Evolutionary conservation across 2,888 invertebrate genomes (phyloP), one percentile per base, ranked within the genome.

Genomic region (Siphlonurus alternatus): DNA sequence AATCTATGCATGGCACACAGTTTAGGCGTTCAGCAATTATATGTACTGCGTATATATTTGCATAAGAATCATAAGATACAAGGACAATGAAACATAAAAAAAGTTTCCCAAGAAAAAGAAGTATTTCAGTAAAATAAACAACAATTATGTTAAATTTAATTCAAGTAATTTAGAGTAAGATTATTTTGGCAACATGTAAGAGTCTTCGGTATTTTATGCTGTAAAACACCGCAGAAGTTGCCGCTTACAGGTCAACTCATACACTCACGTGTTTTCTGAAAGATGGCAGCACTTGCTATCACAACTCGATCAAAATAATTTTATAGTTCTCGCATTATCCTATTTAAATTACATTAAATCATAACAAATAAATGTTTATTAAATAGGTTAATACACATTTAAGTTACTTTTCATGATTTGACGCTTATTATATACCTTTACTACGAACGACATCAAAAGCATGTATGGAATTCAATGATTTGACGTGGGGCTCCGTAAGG

Each of bases 261-360:
- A 5, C 5, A 10, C 5, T 65, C 62, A 67, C 71, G 68, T 71
- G 70, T 71, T 72, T 72, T 69, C 70, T 66, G 65, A 67, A 74
- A 80, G 83, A 80, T 78, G 77, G 84, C 83, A 80, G 79, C 80
- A 80, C 79, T 63, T 38, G 61, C 64, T 61, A 62, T 62, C 54
- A 65, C 60, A 24, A 61, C 38, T 38, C 38, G 53, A 63, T 59
- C 63, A 63, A 63, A 59, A 23, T 63, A 56, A 38, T 63, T 59
- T 63, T 59, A 51, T 22, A 63, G 59, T 63, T 63, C 59, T 59
- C n/a, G 22, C 51, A 63, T 25, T 59, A 38, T 63, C 51, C 38
- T 23, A 59, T 63, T 59, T 63, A 63, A 59, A 51, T 38, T 51
- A 15, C 38, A 5, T 38, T 5, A 10, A 38, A 10, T 38, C 15